Percentiles rank a stretch among this genome's conserved stretches.
Conservation (phyloP, 2,797 vertebrate genomes). For the Sebastes baramenuke region DNA sequence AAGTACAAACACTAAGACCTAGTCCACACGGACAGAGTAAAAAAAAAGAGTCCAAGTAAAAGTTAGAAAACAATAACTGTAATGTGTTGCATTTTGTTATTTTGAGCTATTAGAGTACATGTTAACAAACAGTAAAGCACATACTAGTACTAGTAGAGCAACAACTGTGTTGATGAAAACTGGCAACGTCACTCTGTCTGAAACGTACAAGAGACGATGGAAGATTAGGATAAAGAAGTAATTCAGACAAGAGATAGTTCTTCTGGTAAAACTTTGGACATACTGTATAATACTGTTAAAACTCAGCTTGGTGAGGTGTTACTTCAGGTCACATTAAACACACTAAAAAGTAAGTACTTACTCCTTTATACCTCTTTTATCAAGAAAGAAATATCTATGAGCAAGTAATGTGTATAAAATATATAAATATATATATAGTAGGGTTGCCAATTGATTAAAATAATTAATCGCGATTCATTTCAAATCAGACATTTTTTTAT, state of each 20-base stretch:
- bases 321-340: not conserved
- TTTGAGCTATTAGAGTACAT: too few species aligned
- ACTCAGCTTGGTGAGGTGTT: not conserved
- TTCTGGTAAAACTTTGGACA: not conserved
- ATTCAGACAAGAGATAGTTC: not conserved
- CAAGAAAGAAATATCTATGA: not conserved
- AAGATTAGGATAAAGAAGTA: not conserved
- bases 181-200: not conserved
- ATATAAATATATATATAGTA: too few species aligned
- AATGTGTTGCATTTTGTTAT: not conserved
- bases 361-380: not conserved
- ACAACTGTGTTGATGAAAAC: not conserved
- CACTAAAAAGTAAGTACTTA: not conserved
- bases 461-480: too few species aligned
- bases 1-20: too few species aligned
- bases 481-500: too few species aligned
- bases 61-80: too few species aligned
- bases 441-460: too few species aligned
- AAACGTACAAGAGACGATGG: not conserved
- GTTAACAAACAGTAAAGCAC: too few species aligned
- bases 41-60: too few species aligned
- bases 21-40: too few species aligned
- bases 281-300: not conserved
- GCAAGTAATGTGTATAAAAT: too few species aligned
- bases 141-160: too few species aligned